Conservation (phyloP, 2,888 invertebrate species). For the Zaprionus lineosus region DNA sequence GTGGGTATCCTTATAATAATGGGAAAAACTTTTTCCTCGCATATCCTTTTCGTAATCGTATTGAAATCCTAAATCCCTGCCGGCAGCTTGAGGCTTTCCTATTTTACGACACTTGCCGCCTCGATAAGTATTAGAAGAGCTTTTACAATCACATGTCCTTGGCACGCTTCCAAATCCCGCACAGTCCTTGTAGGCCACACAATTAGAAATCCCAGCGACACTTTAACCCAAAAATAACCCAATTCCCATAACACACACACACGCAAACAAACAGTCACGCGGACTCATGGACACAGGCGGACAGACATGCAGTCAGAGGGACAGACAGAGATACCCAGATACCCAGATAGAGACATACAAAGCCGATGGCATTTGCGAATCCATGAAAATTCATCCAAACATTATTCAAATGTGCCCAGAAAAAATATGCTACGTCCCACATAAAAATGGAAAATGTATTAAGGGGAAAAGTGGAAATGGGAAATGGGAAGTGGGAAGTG, state of each 20-base stretch:
- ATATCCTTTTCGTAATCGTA: too few species aligned
- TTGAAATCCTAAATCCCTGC: too few species aligned
- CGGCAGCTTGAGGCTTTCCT: conserved; percentile 20
- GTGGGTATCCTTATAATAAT: too few species aligned
- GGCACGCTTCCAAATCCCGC: conserved; percentile 43
- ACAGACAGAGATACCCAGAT: too few species aligned
- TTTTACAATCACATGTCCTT: conserved; percentile 41
- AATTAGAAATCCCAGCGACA: conserved; percentile 52
- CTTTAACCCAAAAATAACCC: conserved; percentile 52
- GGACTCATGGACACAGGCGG: too few species aligned
- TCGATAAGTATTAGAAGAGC: conserved; percentile 52
- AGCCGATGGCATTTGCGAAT: conserved; percentile 44
- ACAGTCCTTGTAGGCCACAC: conserved; percentile 37
- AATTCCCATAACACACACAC: conserved; percentile 31
- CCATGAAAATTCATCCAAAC: conserved; percentile 61
- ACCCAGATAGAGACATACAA: too few species aligned
- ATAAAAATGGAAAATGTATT: conserved; percentile 18
- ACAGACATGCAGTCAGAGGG: too few species aligned
- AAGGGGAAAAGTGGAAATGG: background rate
- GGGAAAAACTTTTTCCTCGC: too few species aligned
- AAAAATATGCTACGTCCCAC: conserved; percentile 58
- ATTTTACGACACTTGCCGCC: conserved; percentile 36
- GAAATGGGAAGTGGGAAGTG: conserved; percentile 17
- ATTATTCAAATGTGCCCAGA: conserved; percentile 66
- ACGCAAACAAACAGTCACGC: background rate